Evolutionary conservation across 1,140 invertebrate species (phyloP), one percentile per base, ranked within the genome.

Genomic region (Epicauta chinensis): DNA sequence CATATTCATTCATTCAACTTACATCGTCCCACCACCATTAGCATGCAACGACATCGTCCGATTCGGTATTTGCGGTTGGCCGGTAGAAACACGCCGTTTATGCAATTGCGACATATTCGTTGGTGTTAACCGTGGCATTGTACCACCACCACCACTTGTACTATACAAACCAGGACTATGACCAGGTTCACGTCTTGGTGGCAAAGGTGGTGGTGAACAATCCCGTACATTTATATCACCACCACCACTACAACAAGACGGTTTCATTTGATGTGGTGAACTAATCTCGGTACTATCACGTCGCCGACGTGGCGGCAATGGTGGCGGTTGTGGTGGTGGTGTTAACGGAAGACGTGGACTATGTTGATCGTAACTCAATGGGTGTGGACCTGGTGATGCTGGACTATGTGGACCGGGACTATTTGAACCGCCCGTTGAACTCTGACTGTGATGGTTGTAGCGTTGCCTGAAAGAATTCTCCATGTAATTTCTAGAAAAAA

Each of bases 161-260:
- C 40, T 73, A 65, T 2, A 70, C 68, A 60, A 12, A 63, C 68
- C 1, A 60, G 54, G 16, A 69, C 73, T 53, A 72, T 66, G 58
- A 61, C 73, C 58, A 1, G 74, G 55, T 43, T 79, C 76, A 16
- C 73, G 65, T 49, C 81, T 69, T 11, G 81, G 81, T 13, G 81
- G 81, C 44, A 83, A 77, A 2, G 81, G 82, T 15, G 82, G 81
- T 12, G 78, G 78, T 5, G 74, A 77, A 42, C 71, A 53, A 31
- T 82, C 78, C 49, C 77, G 68, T 11, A 12, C 3, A n/a, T n/a
- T n/a, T 34, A 34, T 9, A 34, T 12, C 12, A 34, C 11, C 11
- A 34, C 12, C 10, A 34, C 16, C 80, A 43, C 77, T 77, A 80
- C 76, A 5, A 23, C 23, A 5, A 23, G 77, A 77, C 68, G 81